These are phyloP conservation scores for Hoplodrina ambigua DNA, from an alignment of 2,888 invertebrate species.

Conservation along the genomic window DNA sequence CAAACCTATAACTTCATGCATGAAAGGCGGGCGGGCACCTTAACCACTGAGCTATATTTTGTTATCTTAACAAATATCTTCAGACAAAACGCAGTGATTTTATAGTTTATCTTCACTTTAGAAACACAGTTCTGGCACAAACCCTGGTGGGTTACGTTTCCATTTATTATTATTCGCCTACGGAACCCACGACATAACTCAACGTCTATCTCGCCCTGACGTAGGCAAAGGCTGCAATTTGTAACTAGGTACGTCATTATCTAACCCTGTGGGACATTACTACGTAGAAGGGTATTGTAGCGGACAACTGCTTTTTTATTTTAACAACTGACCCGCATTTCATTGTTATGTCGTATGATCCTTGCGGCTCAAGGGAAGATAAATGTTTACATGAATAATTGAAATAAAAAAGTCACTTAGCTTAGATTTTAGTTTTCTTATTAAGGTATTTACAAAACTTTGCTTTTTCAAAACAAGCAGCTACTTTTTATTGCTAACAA, in stretches of 20 bases:
- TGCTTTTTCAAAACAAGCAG: too few species aligned
- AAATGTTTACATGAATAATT: conserved; percentile 12
- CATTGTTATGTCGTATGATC: not conserved
- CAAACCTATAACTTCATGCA: too few species aligned
- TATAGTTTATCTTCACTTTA: too few species aligned
- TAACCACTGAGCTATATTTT: too few species aligned
- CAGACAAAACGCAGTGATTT: too few species aligned
- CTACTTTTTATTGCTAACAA: too few species aligned
- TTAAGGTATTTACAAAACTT: not conserved
- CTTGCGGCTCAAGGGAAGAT: conserved; percentile 10
- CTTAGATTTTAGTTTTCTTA: not conserved
- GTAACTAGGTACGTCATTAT: conserved; percentile 27
- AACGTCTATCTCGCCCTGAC: conserved; percentile 1
- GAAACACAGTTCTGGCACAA: not conserved
- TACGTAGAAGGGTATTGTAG: conserved; percentile 9
- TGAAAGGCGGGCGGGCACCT: too few species aligned
- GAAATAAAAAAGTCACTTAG: too few species aligned
- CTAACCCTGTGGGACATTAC: conserved; percentile 14
- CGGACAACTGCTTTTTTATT: conserved; percentile 1
- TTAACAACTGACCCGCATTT: conserved; percentile 18
- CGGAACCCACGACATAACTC: conserved; percentile 14
- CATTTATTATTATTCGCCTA: conserved; percentile 11
- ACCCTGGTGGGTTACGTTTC: not conserved
- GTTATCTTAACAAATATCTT: too few species aligned
- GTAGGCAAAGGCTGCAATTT: conserved; percentile 32